A percentile compares a stretch with the other conserved stretches of the same genome.
Conservation (phyloP, 2,113 vertebrate genomes). For the Dasypus novemcinctus region DNA sequence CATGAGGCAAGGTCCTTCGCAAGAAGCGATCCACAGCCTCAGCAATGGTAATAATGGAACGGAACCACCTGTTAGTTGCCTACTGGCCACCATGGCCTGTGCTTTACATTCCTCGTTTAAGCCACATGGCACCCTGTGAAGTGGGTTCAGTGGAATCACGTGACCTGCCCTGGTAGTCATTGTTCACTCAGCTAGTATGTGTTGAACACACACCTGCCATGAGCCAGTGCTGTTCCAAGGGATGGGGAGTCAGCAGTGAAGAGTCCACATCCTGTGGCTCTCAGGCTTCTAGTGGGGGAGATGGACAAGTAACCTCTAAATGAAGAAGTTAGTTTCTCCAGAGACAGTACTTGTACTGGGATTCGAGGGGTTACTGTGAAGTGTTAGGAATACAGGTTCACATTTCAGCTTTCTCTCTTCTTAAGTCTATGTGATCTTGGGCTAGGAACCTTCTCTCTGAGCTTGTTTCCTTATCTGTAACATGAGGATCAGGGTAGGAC, state of each 20-base stretch:
- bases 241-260: neutral
- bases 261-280: neutral
- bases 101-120: neutral
- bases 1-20: neutral
- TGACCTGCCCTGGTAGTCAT: neutral
- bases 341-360: neutral
- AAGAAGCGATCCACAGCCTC: neutral
- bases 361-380: neutral
- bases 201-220: neutral
- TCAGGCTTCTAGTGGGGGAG: neutral
- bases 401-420: neutral
- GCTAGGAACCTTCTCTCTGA: neutral
- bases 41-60: neutral
- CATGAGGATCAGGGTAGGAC: conserved; percentile 3
- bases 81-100: neutral
- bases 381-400: neutral
- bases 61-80: neutral
- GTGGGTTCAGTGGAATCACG: neutral
- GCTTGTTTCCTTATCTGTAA: conserved; percentile 38
- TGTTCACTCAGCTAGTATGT: neutral
- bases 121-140: neutral
- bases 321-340: neutral
- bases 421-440: neutral
- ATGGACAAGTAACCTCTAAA: neutral
- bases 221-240: neutral